Conservation (phyloP, 2,888 invertebrate species). For the Dinocampus coccinellae region DNA sequence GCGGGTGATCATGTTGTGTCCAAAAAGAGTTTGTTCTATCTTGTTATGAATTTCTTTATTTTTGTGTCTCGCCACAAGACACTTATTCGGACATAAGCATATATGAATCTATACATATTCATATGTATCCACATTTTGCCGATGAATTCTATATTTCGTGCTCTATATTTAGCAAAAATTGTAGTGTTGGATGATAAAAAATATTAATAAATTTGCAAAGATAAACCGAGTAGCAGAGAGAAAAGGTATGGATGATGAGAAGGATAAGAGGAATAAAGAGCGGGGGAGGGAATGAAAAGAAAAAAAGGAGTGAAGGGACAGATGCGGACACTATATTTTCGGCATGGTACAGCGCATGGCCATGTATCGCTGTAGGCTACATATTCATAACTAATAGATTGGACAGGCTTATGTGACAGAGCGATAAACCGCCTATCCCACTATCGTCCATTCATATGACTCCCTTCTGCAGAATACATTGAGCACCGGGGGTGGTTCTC, state of each 20-base stretch:
- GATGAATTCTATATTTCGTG: too few species aligned
- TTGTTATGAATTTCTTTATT: slow-evolving; percentile 38
- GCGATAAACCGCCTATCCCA: slow-evolving; percentile 63
- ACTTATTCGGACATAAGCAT: neutral
- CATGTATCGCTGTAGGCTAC: slow-evolving; percentile 68
- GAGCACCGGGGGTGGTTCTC: slow-evolving; percentile 27
- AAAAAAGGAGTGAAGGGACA: slow-evolving; percentile 12
- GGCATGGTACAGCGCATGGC: slow-evolving; percentile 52
- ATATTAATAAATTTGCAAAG: neutral
- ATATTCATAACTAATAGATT: slow-evolving; percentile 69
- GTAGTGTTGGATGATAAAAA: neutral
- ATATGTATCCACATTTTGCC: too few species aligned
- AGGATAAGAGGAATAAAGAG: neutral
- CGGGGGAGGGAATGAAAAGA: neutral
- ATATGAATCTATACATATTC: neutral
- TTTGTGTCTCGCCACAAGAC: slow-evolving; percentile 21
- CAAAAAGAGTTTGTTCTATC: slow-evolving; percentile 42
- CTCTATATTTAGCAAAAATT: too few species aligned
- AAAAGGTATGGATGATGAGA: too few species aligned
- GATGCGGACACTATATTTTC: slow-evolving; percentile 57
- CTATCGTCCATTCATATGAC: neutral
- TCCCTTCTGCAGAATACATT: neutral
- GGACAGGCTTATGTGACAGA: slow-evolving; percentile 65
- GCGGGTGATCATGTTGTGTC: slow-evolving; percentile 48
- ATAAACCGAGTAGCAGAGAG: neutral